A percentile compares a stretch with the other conserved stretches of the same genome.
These are phyloP conservation scores for Xyrichtys novacula DNA, from an alignment of 2,797 vertebrate species.

Conservation along the genomic window DNA sequence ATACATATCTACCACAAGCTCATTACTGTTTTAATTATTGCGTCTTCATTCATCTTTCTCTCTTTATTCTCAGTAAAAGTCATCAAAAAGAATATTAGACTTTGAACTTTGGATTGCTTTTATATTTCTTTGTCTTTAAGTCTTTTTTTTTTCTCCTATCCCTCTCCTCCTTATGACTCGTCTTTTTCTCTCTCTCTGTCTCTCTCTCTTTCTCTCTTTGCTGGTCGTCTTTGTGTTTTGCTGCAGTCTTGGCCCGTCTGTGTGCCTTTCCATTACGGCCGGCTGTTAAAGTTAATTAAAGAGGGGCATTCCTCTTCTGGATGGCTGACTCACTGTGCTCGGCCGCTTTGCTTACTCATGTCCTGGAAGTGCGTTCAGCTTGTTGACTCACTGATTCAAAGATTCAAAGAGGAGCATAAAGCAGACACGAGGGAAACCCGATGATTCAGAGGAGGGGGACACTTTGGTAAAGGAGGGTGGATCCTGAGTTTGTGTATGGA, in stretches of 20 bases:
- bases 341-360: conserved; percentile 52
- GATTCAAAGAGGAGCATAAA: background rate
- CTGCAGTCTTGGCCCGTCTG: conserved; percentile 67
- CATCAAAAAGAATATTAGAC: conserved; percentile 12
- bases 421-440: background rate
- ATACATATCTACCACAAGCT: background rate
- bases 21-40: conserved; percentile 46
- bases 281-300: conserved; percentile 69
- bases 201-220: background rate
- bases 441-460: background rate
- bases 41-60: background rate
- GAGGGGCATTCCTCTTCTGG: conserved; percentile 52
- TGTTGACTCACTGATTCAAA: conserved; percentile 13
- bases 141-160: background rate
- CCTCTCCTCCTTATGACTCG: conserved; percentile 2
- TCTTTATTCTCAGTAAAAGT: conserved; percentile 13
- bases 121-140: background rate
- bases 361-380: background rate
- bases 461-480: background rate
- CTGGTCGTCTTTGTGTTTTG: conserved; percentile 22
- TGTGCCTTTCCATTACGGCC: conserved; percentile 18
- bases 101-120: conserved; percentile 38
- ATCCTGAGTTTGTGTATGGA: background rate
- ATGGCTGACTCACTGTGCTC: conserved; percentile 59
- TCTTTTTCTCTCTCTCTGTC: background rate